Evolutionary conservation across 2,888 invertebrate genomes (phyloP).

Genomic region (Synanthedon formicaeformis): DNA sequence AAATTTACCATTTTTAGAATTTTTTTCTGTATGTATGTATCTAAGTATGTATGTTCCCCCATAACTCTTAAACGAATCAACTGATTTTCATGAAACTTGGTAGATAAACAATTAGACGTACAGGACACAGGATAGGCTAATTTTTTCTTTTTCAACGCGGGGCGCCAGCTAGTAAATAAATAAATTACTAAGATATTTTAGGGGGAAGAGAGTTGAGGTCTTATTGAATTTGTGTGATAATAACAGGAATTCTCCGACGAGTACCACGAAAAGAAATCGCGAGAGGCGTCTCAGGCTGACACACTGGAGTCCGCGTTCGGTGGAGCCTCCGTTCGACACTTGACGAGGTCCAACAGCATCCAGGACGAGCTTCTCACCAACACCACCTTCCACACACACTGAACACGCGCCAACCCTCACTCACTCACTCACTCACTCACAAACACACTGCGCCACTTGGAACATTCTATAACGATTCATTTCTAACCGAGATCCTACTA

Average conservation of each 20-base stretch:
- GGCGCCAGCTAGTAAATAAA: no score
- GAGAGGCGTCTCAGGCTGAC: conserved; percentile 69
- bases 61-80: no score
- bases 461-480: no score
- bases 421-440: background rate
- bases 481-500: no score
- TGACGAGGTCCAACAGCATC: conserved; percentile 84
- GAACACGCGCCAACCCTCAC: conserved; percentile 7
- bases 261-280: conserved; percentile 79
- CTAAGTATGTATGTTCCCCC: no score
- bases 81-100: no score
- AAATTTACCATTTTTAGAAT: no score
- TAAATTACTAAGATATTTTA: background rate
- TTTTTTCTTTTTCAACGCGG: no score
- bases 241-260: conserved; percentile 80
- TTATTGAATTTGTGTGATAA: conserved; percentile 3
- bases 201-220: conserved; percentile 2
- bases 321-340: conserved; percentile 65
- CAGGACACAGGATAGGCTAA: no score
- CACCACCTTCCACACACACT: conserved; percentile 25
- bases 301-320: conserved; percentile 69
- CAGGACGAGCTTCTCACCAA: conserved; percentile 81
- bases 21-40: no score
- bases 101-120: no score
- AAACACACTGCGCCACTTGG: background rate